Conservation (phyloP, 2,113 vertebrate species). For the Echinops telfairi region DNA sequence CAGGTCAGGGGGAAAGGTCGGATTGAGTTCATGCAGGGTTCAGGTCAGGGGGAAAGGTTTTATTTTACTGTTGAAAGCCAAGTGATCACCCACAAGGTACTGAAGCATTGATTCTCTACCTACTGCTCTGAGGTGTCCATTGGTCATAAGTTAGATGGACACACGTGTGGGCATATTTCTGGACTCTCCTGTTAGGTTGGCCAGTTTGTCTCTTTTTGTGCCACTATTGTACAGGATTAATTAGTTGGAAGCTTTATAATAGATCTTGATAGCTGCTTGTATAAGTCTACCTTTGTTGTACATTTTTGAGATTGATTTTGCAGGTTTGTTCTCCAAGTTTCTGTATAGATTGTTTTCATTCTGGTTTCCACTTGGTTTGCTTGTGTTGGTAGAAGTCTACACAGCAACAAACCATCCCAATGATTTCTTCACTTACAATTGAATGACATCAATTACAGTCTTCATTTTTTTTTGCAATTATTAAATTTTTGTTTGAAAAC, state of each 20-base stretch:
- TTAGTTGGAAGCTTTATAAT: not conserved
- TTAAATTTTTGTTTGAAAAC: too few relatives aligned
- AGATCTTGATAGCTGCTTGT: not conserved
- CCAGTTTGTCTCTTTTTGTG: constrained; percentile 6
- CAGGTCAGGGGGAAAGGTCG: too few relatives aligned
- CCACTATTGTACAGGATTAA: not conserved
- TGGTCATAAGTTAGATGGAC: constrained; percentile 23
- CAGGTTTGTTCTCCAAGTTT: constrained; percentile 25
- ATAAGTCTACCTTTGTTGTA: not conserved
- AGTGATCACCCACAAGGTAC: not conserved
- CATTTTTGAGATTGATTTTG: constrained; percentile 2
- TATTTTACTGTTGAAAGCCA: constrained; percentile 26
- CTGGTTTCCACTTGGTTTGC: too few relatives aligned
- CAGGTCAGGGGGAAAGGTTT: too few relatives aligned
- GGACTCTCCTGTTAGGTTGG: not conserved
- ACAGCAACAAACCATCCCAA: too few relatives aligned
- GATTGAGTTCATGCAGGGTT: too few relatives aligned
- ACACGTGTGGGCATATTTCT: not conserved
- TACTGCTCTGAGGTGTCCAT: not conserved
- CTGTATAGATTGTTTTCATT: constrained; percentile 21
- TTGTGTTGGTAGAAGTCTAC: too few relatives aligned
- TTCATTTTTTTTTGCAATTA: too few relatives aligned
- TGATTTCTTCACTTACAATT: too few relatives aligned
- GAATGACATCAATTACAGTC: too few relatives aligned
- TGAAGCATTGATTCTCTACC: constrained; percentile 23